Evolutionary conservation across 2,797 vertebrate genomes (phyloP), one percentile per base, ranked within the genome.

Genomic region (Pogonophryne albipinna): DNA sequence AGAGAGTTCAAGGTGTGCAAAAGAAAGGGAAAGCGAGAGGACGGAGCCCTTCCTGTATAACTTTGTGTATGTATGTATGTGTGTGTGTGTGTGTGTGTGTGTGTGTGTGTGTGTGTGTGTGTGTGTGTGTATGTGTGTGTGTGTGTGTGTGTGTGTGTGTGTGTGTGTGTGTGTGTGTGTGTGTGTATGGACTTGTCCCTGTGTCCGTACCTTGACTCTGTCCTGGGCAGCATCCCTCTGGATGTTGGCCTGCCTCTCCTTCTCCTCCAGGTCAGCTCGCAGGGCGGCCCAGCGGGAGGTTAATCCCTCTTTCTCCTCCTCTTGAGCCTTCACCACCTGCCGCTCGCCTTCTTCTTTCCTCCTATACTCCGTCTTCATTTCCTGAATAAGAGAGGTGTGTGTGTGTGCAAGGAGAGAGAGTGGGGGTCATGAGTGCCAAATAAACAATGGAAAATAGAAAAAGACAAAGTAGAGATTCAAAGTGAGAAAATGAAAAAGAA

Each of bases 181-280:
- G 38, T 80, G 74, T 84, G 63, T 80, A n/a, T 83, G 46, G 70
- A 79, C 76, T 67, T 87, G 87, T 89, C 82, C 85, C 86, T 11
- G 7, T 71, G 80, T 80, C 78, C 76, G 60, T 95, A 98, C 97
- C 96, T 97, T 96, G 91, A 97, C 94, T 96, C 92, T 96, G 86
- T 91, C 85, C 90, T 95, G 95, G 79, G 62, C 92, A 89, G 89
- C 91, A 83, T 90, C 93, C 90, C 95, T 94, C 91, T 96, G 95
- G 66, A 92, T 93, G 88, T 87, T 88, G 90, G 95, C 94, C 89
- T 95, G 94, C 79, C 95, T 97, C 94, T 92, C 95, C 90, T 96
- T 94, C 93, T 96, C 97, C 95, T 98, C 95, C 95, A 98, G 96
- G 95, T 97, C 96, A 95, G 94, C 94, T 92, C 91, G 94, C 93